A percentile compares a stretch with the other conserved stretches of the same genome.
Conservation (phyloP, 2,113 vertebrate genomes). For the Lepus americanus region DNA sequence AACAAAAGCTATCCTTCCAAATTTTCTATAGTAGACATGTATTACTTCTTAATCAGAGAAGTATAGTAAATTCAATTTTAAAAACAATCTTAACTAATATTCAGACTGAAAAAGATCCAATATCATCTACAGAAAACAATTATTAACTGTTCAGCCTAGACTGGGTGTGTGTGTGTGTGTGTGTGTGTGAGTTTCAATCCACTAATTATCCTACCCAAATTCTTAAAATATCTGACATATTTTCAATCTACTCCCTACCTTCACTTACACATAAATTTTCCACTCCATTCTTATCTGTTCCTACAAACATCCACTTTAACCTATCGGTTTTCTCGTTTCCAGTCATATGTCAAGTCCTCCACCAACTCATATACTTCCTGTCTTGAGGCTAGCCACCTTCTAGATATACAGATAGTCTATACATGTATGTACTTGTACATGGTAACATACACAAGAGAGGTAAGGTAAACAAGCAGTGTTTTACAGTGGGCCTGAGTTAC, state of each 20-base stretch:
- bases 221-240: background rate
- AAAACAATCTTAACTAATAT: constrained; percentile 19
- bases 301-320: constrained; percentile 17
- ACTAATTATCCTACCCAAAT: constrained; percentile 4
- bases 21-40: constrained; percentile 24
- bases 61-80: background rate
- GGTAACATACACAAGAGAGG: background rate
- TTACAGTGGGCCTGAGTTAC: constrained; percentile 9
- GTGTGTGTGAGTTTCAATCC: background rate
- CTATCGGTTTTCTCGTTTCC: constrained; percentile 15
- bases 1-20: background rate
- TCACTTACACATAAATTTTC: background rate
- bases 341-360: background rate
- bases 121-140: constrained; percentile 22
- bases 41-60: constrained; percentile 51
- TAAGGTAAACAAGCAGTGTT: background rate
- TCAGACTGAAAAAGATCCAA: constrained; percentile 48
- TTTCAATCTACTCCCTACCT: background rate
- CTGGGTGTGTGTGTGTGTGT: too few species aligned
- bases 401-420: background rate
- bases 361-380: constrained; percentile 11
- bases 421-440: background rate
- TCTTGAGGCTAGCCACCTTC: constrained; percentile 11
- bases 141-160: background rate
- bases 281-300: constrained; percentile 2